Evolutionary conservation across 2,888 invertebrate species (phyloP).

Genomic region (Merodon equestris): DNA sequence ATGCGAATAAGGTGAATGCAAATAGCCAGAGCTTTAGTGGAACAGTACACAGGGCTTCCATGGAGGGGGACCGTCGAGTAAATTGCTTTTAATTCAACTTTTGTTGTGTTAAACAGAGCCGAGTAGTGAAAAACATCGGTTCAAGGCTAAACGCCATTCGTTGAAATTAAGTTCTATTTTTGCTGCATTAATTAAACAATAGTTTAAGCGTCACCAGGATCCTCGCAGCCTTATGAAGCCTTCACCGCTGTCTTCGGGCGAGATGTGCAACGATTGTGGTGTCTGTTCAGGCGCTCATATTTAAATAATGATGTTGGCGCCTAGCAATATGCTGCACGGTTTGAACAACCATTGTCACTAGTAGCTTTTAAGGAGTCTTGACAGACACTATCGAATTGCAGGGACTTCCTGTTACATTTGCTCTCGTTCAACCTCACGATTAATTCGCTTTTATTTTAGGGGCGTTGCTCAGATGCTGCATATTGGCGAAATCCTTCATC

Average conservation of each 20-base stretch:
- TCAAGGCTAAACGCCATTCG: slow-evolving; percentile 61
- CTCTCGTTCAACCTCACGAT: no score
- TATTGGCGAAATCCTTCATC: slow-evolving; percentile 85
- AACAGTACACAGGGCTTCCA: slow-evolving; percentile 43
- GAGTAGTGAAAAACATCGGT: slow-evolving; percentile 20
- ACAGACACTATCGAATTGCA: no score
- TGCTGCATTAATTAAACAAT: slow-evolving; percentile 56
- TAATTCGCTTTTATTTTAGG: slow-evolving; percentile 73
- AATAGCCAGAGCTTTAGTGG: slow-evolving; percentile 61
- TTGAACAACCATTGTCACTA: no score
- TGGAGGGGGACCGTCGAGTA: slow-evolving; percentile 12
- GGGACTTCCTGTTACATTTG: no score
- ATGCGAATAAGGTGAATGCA: slow-evolving; percentile 46
- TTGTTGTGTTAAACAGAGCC: slow-evolving; percentile 12
- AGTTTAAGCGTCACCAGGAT: slow-evolving; percentile 7
- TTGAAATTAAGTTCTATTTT: slow-evolving; percentile 49
- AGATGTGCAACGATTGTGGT: slow-evolving; percentile 11
- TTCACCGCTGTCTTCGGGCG: slow-evolving; percentile 31
- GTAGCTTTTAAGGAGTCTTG: no score
- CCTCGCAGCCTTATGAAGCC: not conserved
- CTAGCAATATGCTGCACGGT: slow-evolving; percentile 32
- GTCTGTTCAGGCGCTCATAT: slow-evolving; percentile 45
- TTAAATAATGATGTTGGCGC: slow-evolving; percentile 50
- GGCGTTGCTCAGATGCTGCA: slow-evolving; percentile 91
- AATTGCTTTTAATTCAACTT: slow-evolving; percentile 27